Conservation (phyloP, 2,797 vertebrate genomes). For the Fistularia tabacaria region DNA sequence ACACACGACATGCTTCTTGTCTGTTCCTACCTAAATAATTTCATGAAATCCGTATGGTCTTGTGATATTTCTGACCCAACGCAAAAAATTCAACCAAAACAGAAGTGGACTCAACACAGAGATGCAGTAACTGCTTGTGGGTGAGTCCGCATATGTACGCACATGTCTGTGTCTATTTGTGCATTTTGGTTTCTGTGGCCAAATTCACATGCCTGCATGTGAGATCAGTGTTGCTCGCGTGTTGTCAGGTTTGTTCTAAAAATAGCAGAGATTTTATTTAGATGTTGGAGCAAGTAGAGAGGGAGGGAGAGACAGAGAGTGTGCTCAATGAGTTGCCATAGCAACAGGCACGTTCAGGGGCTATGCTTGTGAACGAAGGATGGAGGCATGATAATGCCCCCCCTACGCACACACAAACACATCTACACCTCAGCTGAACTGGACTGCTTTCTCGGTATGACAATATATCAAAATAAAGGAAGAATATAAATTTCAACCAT, state of each 20-base stretch:
- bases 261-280: conserved; percentile 78
- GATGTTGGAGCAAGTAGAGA: conserved; percentile 51
- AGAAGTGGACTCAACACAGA: conserved; percentile 36
- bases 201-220: conserved; percentile 27
- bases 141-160: neutral
- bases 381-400: conserved; percentile 53
- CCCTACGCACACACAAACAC: neutral
- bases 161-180: neutral
- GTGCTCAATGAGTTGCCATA: conserved; percentile 72
- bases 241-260: conserved; percentile 62
- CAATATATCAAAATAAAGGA: conserved; percentile 3
- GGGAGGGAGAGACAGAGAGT: conserved; percentile 20
- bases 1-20: too few relatives aligned
- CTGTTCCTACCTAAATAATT: too few relatives aligned
- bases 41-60: too few relatives aligned
- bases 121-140: conserved; percentile 30
- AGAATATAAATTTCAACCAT: neutral
- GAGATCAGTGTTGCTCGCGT: conserved; percentile 28
- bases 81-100: conserved; percentile 19
- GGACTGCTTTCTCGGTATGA: conserved; percentile 5
- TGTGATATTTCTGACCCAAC: neutral
- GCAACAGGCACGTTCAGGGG: conserved; percentile 75
- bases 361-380: conserved; percentile 53
- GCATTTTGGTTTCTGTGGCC: conserved; percentile 20
- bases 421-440: conserved; percentile 1